These are phyloP conservation scores for Columba guinea DNA, from an alignment of 2,797 vertebrate genomes.

Conservation along the genomic window DNA sequence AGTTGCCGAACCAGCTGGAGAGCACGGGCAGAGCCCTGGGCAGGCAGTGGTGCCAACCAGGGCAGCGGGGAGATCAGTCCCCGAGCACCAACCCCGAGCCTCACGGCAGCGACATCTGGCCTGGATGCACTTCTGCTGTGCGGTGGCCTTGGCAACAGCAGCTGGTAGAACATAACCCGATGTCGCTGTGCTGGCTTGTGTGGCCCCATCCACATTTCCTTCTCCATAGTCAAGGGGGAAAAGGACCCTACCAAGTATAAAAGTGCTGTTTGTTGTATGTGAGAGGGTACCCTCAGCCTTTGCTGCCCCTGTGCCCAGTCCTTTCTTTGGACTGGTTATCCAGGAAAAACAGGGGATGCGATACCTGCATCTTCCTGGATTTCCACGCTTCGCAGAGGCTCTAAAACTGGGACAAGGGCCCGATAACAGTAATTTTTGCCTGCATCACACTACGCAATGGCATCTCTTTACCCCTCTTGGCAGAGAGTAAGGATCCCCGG, in stretches of 20 bases:
- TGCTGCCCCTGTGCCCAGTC: neutral
- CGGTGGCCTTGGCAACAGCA: rapidly evolving
- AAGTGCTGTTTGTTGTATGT: neutral
- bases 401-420: constrained; percentile 14
- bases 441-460: neutral
- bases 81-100: neutral
- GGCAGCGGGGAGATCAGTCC: neutral
- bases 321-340: neutral
- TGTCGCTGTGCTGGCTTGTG: constrained; percentile 18
- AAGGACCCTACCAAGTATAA: neutral
- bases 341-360: neutral
- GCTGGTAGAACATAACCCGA: neutral
- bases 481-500: neutral
- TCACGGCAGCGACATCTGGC: neutral
- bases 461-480: neutral
- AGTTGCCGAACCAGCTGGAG: neutral
- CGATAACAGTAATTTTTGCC: neutral
- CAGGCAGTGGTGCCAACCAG: neutral
- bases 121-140: neutral
- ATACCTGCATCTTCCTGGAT: neutral
- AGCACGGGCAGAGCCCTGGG: neutral
- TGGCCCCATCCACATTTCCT: neutral
- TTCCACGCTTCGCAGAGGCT: neutral
- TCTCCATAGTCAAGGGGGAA: neutral
- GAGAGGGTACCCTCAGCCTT: constrained; percentile 1